These are phyloP conservation scores for Archips xylosteana DNA, from an alignment of 2,888 invertebrate genomes.

Conservation along the genomic window DNA sequence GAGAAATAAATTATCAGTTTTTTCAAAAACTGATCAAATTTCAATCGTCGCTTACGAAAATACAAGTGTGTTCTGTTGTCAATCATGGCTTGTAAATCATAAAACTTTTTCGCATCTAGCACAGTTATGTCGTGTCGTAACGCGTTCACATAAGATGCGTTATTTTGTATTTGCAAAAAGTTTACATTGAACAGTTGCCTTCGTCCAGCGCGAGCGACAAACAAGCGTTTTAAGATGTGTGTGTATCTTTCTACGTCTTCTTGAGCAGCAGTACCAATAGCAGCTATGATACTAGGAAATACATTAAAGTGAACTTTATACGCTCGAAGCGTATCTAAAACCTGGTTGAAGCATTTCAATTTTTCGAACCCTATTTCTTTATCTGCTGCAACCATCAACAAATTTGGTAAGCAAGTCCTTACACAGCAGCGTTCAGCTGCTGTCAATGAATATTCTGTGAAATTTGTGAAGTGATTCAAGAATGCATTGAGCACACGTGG, in stretches of 20 bases:
- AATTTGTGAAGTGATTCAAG: constrained; percentile 21
- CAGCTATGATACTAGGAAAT: constrained; percentile 20
- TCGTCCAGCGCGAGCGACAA: constrained; percentile 16
- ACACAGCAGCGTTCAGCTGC: constrained; percentile 21
- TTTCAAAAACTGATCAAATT: constrained; percentile 6
- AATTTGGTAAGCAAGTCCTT: constrained; percentile 5
- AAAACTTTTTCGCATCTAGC: background rate
- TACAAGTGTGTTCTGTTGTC: too few species aligned
- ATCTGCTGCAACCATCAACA: constrained; percentile 8
- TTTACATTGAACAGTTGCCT: constrained; percentile 27
- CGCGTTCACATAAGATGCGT: constrained; percentile 24
- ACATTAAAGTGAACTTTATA: constrained; percentile 10
- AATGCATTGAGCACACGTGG: constrained; percentile 8
- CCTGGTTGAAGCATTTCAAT: background rate
- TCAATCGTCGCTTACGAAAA: background rate
- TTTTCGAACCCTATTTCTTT: background rate
- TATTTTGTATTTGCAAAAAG: constrained; percentile 11
- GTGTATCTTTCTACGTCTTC: constrained; percentile 8
- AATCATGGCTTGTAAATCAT: background rate
- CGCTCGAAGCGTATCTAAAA: constrained; percentile 2
- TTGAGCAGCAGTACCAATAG: constrained; percentile 9
- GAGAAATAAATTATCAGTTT: constrained; percentile 31
- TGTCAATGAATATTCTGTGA: constrained; percentile 18
- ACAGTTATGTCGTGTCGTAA: constrained; percentile 28
- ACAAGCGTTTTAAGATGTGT: constrained; percentile 15